These are phyloP conservation scores for Helicolenus hilgendorfi DNA, from an alignment of 2,797 vertebrate genomes.

Conservation along the genomic window DNA sequence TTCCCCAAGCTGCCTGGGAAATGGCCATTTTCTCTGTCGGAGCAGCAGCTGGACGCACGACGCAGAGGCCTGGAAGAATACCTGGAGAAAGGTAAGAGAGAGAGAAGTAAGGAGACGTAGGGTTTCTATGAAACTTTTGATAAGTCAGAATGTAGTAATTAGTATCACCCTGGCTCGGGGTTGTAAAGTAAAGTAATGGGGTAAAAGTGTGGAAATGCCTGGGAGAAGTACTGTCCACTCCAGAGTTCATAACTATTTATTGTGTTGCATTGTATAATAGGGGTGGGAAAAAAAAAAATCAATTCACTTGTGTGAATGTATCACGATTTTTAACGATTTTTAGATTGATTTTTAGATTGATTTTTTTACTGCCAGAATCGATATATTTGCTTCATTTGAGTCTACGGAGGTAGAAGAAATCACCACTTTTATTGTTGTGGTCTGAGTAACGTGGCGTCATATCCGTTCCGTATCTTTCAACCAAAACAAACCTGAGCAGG, in stretches of 20 bases:
- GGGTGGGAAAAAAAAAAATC: too few species aligned
- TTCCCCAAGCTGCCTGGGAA: constrained; percentile 97
- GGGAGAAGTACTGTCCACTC: background rate
- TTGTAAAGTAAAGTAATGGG: background rate
- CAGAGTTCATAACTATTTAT: background rate
- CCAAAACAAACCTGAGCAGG: too few species aligned
- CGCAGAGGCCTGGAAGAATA: constrained; percentile 97
- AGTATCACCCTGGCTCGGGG: background rate
- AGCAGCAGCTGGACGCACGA: constrained; percentile 96
- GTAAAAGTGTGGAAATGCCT: background rate
- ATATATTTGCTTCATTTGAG: too few species aligned
- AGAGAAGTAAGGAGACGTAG: background rate
- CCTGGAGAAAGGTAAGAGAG: constrained; percentile 87
- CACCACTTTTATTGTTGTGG: too few species aligned
- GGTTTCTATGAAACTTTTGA: background rate
- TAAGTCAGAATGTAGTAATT: background rate
- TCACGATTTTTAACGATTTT: too few species aligned
- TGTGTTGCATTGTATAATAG: background rate
- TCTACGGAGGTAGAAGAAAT: too few species aligned
- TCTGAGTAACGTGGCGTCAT: too few species aligned
- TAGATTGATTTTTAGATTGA: fast-evolving
- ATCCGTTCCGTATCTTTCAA: too few species aligned
- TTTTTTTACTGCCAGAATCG: too few species aligned
- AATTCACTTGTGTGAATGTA: too few species aligned
- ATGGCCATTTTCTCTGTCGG: constrained; percentile 97